phyloP scores from a whole-genome alignment of 2,113 vertebrate genomes.

The Platysteira castanea region DNA sequence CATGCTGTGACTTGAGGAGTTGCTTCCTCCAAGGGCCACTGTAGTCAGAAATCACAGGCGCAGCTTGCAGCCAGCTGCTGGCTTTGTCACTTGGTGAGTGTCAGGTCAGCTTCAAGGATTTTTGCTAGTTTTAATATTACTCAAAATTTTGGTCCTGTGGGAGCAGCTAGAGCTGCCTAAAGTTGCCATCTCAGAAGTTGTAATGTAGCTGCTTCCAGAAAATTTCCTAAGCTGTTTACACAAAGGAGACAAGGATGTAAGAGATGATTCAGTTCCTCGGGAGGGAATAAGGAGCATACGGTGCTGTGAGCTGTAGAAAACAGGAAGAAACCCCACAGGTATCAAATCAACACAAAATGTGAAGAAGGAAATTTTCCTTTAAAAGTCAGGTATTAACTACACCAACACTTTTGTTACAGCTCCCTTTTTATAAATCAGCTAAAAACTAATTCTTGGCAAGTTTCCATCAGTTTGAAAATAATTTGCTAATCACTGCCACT shows the following conservation, averaged over 20 bases:
- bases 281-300: conserved; percentile 24
- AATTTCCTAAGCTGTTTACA: conserved; percentile 51
- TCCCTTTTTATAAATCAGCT: neutral
- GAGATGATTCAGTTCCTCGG: conserved; percentile 51
- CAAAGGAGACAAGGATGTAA: neutral
- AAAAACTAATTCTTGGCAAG: neutral
- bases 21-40: neutral
- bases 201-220: conserved; percentile 20
- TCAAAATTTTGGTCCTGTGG: neutral
- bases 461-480: neutral
- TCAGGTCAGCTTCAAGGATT: neutral
- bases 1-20: neutral
- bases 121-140: neutral
- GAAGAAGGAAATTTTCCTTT: neutral
- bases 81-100: neutral
- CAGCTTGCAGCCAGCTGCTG: neutral
- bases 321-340: conserved; percentile 5
- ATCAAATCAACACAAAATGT: neutral
- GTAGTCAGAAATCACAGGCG: neutral
- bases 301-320: neutral
- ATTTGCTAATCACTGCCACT: neutral
- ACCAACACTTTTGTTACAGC: neutral
- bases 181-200: neutral
- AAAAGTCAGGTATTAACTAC: neutral
- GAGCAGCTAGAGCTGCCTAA: neutral